Evolutionary conservation across 2,888 invertebrate species (phyloP), one percentile per base, ranked within the genome.

Genomic region (Eristalinus sepulchralis): DNA sequence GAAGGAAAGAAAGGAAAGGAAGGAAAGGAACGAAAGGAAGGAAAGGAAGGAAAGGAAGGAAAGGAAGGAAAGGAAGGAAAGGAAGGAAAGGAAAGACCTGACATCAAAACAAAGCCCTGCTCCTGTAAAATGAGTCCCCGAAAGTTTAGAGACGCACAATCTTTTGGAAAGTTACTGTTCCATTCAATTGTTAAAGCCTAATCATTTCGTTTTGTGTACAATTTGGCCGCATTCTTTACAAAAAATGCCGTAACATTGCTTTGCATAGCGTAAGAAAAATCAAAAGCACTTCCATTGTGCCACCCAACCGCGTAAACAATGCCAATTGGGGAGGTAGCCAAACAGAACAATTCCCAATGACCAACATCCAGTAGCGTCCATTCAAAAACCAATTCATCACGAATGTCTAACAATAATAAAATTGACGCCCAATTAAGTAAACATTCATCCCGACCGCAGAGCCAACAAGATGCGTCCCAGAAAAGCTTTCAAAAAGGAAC

Each of bases 401-500:
- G 55, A 73, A 68, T 62, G 53, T 53, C 39, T 55, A 70, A 75
- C 73, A 81, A 83, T 83, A 62, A 63, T 39, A 66, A 71, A 84
- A 84, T 83, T 83, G 79, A 75, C 68, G 53, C 66, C 66, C 79
- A 80, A 78, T 83, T 78, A 73, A 55, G 62, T 75, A 75, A 79
- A 79, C 47, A 62, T n/a, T 57, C 24, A 57, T 47, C 57, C 55
- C 39, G 22, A n/a, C 39, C 67, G 63, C 81, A 68, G 68, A 62
- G 10, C 31, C 36, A 68, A 62, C 70, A 73, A 81, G 81, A 81
- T 57, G 81, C 59, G 66, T 62, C 39, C 53, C 27, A 22, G 55
- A 66, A 59, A 72, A 53, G 60, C 22, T 66, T 47, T 64, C 79
- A 9, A 66, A 76, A 79, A 75, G 68, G 8, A 57, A 75, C 63